A percentile compares a stretch with the other conserved stretches of the same genome.
Evolutionary conservation across 2,113 vertebrate species (phyloP).

Genomic region (Todiramphus chloris): DNA sequence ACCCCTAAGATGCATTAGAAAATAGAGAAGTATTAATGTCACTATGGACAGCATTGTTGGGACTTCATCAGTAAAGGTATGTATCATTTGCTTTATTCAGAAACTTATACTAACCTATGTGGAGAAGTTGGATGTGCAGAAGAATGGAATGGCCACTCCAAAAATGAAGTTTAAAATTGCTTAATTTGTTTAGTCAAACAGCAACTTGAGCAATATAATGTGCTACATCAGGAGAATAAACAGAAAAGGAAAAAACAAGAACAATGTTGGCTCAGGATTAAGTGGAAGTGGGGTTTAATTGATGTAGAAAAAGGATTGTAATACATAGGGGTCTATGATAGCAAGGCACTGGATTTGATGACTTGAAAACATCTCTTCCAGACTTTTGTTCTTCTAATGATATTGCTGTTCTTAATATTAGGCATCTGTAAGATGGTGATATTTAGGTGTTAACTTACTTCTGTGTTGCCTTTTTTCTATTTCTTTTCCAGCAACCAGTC

Average conservation of each 20-base stretch:
- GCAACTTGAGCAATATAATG: not conserved
- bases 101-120: not conserved
- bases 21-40: not conserved
- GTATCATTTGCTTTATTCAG: not conserved
- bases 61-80: not conserved
- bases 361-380: not conserved
- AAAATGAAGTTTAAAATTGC: not conserved
- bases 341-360: not conserved
- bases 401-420: not conserved
- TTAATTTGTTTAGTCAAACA: not conserved
- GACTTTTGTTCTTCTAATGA: not conserved
- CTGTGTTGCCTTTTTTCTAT: not conserved
- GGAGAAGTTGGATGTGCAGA: not conserved
- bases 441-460: not conserved
- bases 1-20: not conserved
- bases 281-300: not conserved
- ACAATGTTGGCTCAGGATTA: not conserved
- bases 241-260: not conserved
- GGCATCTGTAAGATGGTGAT: not conserved
- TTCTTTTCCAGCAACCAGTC: not conserved
- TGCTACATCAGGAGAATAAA: not conserved
- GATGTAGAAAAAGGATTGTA: not conserved
- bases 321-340: not conserved
- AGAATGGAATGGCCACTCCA: not conserved
- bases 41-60: not conserved